These are phyloP conservation scores for Bradynema listronoti DNA, from an alignment of 1,140 invertebrate species.

Conservation along the genomic window DNA sequence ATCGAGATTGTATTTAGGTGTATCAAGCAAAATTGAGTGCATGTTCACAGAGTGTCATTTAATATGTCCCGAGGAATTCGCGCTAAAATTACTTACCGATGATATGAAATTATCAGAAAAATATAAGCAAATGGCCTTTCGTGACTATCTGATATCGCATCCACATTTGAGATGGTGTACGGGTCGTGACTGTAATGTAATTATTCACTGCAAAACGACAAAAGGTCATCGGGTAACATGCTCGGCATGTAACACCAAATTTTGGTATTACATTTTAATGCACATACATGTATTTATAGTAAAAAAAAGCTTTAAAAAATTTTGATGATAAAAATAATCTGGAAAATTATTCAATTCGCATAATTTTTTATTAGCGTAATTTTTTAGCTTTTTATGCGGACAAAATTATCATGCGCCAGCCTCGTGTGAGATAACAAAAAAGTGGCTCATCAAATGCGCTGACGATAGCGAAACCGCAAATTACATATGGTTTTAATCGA, in stretches of 20 bases:
- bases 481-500: constrained; percentile 25
- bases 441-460: constrained; percentile 96
- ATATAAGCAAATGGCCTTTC: constrained; percentile 88
- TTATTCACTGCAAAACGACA: constrained; percentile 70
- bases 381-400: constrained; percentile 75
- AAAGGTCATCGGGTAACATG: constrained; percentile 75
- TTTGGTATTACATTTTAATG: constrained; percentile 72
- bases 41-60: constrained; percentile 89
- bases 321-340: constrained; percentile 19
- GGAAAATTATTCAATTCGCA: neutral
- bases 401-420: constrained; percentile 95
- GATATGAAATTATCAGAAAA: constrained; percentile 70
- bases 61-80: constrained; percentile 87
- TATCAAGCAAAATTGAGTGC: constrained; percentile 70
- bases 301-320: too few relatives aligned
- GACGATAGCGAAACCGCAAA: constrained; percentile 87
- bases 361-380: constrained; percentile 11
- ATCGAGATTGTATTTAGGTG: constrained; percentile 11
- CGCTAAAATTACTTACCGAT: constrained; percentile 73
- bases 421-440: constrained; percentile 87
- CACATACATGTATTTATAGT: too few relatives aligned
- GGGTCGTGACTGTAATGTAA: constrained; percentile 84
- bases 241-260: constrained; percentile 70
- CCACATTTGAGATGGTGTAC: constrained; percentile 74
- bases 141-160: constrained; percentile 79